A percentile compares a stretch with the other conserved stretches of the same genome.
phyloP scores from a whole-genome alignment of 2,888 invertebrate genomes.

The Syrphus vitripennis region DNA sequence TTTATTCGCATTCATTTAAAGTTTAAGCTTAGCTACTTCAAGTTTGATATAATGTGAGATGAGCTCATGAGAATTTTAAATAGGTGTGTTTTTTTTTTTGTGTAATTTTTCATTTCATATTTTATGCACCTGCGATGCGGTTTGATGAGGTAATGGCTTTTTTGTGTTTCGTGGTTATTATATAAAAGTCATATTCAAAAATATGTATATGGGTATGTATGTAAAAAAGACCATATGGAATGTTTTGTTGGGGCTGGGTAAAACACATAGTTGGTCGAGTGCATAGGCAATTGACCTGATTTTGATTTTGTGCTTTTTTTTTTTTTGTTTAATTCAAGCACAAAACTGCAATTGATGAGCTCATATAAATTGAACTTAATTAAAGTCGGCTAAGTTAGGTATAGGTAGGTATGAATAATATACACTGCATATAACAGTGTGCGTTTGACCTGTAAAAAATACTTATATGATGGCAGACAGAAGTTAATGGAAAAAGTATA shows the following conservation, averaged over 20 bases:
- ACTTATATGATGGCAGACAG: background rate
- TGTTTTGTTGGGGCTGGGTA: constrained; percentile 6
- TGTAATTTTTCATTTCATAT: constrained; percentile 3
- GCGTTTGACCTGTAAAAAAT: background rate
- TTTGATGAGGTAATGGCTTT: constrained; percentile 54
- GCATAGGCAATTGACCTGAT: constrained; percentile 64
- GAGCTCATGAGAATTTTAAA: constrained; percentile 9
- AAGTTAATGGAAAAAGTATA: background rate
- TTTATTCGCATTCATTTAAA: background rate
- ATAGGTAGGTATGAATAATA: background rate
- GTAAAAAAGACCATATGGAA: background rate
- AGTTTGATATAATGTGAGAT: background rate
- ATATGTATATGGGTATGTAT: background rate
- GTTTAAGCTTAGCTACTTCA: background rate
- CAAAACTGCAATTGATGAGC: constrained; percentile 36
- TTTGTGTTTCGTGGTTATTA: background rate
- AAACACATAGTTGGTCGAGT: background rate
- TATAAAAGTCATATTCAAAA: constrained; percentile 23
- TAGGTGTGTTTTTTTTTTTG: background rate
- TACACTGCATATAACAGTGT: background rate
- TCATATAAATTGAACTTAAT: constrained; percentile 61
- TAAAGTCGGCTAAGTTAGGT: constrained; percentile 12
- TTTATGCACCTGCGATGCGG: constrained; percentile 46
- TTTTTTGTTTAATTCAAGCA: constrained; percentile 31
- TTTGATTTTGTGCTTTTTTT: constrained; percentile 6